A percentile compares a stretch with the other conserved stretches of the same genome.
Evolutionary conservation across 1,140 invertebrate species (phyloP).

Genomic region (Theocolax elegans): DNA sequence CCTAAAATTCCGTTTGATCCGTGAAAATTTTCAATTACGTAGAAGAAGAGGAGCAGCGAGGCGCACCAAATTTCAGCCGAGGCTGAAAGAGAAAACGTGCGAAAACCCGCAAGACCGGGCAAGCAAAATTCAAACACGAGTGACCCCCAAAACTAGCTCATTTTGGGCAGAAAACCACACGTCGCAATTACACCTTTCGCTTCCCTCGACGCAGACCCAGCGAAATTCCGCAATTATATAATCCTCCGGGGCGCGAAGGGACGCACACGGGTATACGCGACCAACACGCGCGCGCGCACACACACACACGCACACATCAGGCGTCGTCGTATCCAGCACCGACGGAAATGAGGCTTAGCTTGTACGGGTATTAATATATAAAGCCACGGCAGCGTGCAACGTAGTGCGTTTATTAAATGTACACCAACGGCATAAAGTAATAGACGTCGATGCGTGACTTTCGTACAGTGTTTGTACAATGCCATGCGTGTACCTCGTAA

Average conservation of each 20-base stretch:
- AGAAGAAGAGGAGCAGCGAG: no score
- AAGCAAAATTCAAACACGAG: no score
- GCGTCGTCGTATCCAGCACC: no score
- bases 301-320: no score
- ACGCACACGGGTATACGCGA: neutral
- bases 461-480: neutral
- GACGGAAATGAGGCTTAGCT: conserved; percentile 3
- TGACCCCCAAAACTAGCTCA: neutral
- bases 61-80: no score
- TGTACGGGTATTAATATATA: neutral
- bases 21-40: conserved; percentile 6
- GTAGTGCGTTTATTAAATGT: conserved; percentile 27
- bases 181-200: conserved; percentile 20
- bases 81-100: no score
- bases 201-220: neutral
- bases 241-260: neutral
- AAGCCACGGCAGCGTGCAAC: neutral
- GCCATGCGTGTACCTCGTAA: neutral
- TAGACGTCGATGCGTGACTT: neutral
- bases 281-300: neutral
- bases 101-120: no score
- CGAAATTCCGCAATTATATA: conserved; percentile 11
- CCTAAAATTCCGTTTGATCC: conserved; percentile 5
- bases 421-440: neutral
- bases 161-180: neutral